phyloP scores from a whole-genome alignment of 2,797 vertebrate species.

The Sebastes nivosus region DNA sequence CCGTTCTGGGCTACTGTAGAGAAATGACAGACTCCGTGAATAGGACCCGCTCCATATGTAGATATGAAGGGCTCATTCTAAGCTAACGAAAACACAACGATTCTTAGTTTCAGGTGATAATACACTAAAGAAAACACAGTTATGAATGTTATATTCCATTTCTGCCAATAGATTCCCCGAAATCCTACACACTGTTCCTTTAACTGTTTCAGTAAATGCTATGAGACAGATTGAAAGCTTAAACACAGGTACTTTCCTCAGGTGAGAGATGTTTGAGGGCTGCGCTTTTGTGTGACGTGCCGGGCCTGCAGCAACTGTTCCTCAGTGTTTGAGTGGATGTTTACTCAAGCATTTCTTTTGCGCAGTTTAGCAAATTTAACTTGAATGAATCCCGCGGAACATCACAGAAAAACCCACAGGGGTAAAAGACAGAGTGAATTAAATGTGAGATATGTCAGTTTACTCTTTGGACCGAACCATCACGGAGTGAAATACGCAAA shows the following conservation, averaged over 20 bases:
- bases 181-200: too few species aligned
- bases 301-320: conserved; percentile 32
- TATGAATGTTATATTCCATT: too few species aligned
- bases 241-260: conserved; percentile 50
- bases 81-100: too few species aligned
- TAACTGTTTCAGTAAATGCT: not conserved
- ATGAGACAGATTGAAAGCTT: conserved; percentile 21
- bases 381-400: conserved; percentile 1
- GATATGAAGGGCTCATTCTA: too few species aligned
- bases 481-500: not conserved
- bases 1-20: too few species aligned
- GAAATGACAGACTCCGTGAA: too few species aligned
- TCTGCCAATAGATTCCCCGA: too few species aligned
- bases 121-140: too few species aligned
- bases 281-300: conserved; percentile 32
- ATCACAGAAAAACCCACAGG: not conserved
- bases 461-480: not conserved
- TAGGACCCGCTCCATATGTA: too few species aligned
- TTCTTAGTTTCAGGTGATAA: too few species aligned
- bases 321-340: conserved; percentile 13
- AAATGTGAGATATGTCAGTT: not conserved
- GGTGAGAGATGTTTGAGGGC: not conserved
- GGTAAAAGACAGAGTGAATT: not conserved
- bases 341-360: conserved; percentile 25
- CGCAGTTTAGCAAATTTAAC: not conserved